Percentiles rank a stretch among this genome's conserved stretches.
Evolutionary conservation across 2,797 vertebrate genomes (phyloP).

Genomic region (Propithecus deckenii): DNA sequence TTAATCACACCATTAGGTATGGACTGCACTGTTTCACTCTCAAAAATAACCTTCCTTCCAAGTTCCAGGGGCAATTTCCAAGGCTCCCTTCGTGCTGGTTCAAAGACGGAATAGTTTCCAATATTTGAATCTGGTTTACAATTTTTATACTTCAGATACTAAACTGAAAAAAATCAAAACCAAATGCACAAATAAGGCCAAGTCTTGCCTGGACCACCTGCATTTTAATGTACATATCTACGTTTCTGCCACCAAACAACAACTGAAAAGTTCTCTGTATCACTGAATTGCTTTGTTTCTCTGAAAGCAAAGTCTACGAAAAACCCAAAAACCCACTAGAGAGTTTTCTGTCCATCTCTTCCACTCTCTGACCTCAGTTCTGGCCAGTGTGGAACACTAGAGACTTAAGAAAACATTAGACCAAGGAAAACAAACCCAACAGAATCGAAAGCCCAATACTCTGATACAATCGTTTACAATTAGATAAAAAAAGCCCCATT

Average conservation of each 20-base stretch:
- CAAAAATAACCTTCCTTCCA: neutral
- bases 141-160: neutral
- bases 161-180: constrained; percentile 1
- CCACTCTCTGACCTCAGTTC: neutral
- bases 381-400: neutral
- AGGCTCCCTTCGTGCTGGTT: neutral
- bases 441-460: neutral
- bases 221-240: neutral
- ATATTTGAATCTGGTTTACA: neutral
- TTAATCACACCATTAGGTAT: neutral
- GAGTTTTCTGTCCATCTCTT: neutral
- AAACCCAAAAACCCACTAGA: neutral
- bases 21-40: neutral
- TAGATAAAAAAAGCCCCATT: neutral
- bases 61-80: neutral
- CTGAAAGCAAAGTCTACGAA: neutral
- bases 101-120: neutral
- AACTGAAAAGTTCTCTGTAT: neutral
- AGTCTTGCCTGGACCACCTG: neutral
- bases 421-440: neutral
- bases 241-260: neutral
- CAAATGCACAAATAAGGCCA: neutral
- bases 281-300: neutral
- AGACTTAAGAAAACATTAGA: neutral
- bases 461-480: neutral